A percentile compares a stretch with the other conserved stretches of the same genome.
These are phyloP conservation scores for Pristiophorus japonicus DNA, from an alignment of 2,113 vertebrate species.

Conservation along the genomic window DNA sequence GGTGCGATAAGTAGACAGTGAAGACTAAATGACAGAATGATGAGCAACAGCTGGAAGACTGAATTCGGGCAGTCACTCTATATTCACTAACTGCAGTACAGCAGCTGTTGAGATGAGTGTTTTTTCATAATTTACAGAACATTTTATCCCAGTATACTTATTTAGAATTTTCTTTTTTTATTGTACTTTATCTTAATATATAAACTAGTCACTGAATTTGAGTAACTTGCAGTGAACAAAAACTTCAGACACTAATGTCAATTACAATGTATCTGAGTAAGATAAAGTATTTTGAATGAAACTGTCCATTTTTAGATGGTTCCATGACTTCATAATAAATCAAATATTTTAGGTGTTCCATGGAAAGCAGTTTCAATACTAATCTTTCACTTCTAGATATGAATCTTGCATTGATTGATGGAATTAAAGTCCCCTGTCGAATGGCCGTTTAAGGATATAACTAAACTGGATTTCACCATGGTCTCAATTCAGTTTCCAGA, in stretches of 20 bases:
- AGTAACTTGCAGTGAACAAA: background rate
- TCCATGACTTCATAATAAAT: background rate
- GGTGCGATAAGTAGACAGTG: background rate
- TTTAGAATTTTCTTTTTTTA: background rate
- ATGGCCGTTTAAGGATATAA: background rate
- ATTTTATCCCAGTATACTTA: background rate
- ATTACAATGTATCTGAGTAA: background rate
- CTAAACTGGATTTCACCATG: background rate
- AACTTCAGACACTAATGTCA: background rate
- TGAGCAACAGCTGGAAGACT: background rate
- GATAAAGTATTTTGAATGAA: background rate
- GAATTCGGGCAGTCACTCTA: background rate
- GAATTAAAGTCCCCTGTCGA: slow-evolving; percentile 7
- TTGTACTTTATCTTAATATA: background rate
- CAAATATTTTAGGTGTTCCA: background rate
- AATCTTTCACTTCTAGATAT: background rate
- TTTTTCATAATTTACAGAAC: background rate
- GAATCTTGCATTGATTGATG: background rate
- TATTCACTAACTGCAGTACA: too few relatives aligned
- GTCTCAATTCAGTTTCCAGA: background rate
- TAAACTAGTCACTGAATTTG: background rate
- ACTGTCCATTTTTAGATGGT: background rate
- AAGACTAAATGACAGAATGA: background rate
- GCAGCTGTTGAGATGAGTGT: background rate
- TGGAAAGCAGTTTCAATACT: background rate